These are phyloP conservation scores for Sitophilus oryzae DNA, from an alignment of 1,140 invertebrate genomes.

Conservation along the genomic window DNA sequence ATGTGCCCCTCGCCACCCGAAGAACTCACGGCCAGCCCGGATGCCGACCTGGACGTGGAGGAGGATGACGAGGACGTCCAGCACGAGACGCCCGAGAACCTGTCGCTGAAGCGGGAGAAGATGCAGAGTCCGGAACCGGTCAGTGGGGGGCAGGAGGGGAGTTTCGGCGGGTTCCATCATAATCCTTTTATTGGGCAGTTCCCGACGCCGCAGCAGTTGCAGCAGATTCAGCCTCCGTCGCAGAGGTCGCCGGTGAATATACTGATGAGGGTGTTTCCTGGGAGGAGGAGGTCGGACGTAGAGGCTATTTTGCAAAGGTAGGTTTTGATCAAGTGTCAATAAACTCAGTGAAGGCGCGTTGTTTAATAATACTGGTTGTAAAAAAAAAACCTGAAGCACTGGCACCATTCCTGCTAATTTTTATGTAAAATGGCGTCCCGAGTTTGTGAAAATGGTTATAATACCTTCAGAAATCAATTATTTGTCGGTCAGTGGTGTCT, in stretches of 20 bases:
- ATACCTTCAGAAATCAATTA: no score
- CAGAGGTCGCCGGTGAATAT: conserved; percentile 68
- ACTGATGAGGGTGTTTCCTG: conserved; percentile 75
- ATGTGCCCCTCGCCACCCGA: conserved; percentile 46
- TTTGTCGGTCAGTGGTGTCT: no score
- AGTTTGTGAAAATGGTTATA: no score
- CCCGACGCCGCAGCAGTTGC: conserved; percentile 47
- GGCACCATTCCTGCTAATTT: no score
- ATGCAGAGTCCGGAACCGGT: conserved; percentile 36
- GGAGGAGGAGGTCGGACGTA: conserved; percentile 73
- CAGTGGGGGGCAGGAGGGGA: conserved; percentile 29
- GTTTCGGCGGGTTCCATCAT: conserved; percentile 46
- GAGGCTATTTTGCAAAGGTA: conserved; percentile 72
- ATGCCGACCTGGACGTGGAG: conserved; percentile 49
- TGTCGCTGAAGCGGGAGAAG: conserved; percentile 51
- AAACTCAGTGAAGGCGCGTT: no score
- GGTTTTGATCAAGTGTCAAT: not conserved
- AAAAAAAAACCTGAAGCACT: no score
- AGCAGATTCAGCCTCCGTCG: conserved; percentile 42
- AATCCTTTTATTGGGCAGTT: conserved; percentile 45
- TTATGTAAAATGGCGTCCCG: no score
- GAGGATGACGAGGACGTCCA: conserved; percentile 49
- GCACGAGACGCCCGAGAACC: conserved; percentile 54
- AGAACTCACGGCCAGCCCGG: conserved; percentile 46
- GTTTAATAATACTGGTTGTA: no score